Evolutionary conservation across 2,797 vertebrate genomes (phyloP).

Genomic region (Fratercula arctica): DNA sequence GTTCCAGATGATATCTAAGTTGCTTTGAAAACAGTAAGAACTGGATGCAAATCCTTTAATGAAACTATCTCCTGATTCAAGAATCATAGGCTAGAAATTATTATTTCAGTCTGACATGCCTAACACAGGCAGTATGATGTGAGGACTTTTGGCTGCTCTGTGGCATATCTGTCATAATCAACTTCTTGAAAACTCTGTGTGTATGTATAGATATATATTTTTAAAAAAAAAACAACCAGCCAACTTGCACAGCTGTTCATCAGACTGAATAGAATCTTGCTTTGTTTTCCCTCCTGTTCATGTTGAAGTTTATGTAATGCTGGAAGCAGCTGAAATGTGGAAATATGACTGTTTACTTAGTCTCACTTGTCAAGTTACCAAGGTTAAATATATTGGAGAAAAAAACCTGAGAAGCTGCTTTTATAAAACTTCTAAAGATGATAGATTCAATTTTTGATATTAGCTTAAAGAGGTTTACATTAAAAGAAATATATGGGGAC

Average conservation of each 20-base stretch:
- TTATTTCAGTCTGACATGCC: neutral
- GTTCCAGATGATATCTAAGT: neutral
- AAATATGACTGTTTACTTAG: conserved; percentile 22
- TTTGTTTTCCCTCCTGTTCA: neutral
- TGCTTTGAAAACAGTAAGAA: neutral
- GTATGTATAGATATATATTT: neutral
- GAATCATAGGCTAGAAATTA: neutral
- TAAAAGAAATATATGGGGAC: neutral
- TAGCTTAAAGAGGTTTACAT: conserved; percentile 25
- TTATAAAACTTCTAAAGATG: neutral
- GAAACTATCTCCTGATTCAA: neutral
- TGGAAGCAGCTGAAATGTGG: conserved; percentile 46
- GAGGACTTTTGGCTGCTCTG: neutral
- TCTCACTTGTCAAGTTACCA: conserved; percentile 16
- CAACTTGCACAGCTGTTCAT: neutral
- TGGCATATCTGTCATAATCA: neutral
- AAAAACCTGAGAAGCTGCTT: conserved; percentile 13
- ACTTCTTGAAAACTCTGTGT: neutral
- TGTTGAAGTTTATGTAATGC: conserved; percentile 20
- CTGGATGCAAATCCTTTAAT: neutral
- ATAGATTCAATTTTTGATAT: neutral
- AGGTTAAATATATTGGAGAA: conserved; percentile 18
- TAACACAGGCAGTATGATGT: neutral
- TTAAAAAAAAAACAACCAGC: neutral
- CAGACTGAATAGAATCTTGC: neutral